Conservation (phyloP, 1,140 invertebrate species). For the Hypsibius dujardini region DNA sequence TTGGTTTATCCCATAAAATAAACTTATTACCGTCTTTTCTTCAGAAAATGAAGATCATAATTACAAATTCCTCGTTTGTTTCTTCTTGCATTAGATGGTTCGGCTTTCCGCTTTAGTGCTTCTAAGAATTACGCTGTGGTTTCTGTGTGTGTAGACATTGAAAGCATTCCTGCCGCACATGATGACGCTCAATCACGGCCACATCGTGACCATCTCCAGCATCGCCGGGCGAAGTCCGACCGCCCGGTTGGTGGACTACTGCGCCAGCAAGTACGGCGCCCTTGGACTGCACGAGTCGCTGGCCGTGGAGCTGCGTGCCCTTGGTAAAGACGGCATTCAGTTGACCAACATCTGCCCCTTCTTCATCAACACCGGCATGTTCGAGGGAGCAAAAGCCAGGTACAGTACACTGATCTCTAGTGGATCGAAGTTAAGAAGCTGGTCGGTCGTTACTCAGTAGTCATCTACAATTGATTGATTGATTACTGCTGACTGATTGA, state of each 20-base stretch:
- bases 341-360: slow-evolving; percentile 80
- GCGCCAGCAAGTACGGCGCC: slow-evolving; percentile 78
- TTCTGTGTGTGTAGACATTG: slow-evolving; percentile 34
- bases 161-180: slow-evolving; percentile 63
- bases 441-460: too few species aligned
- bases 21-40: too few species aligned
- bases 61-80: too few species aligned
- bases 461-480: too few species aligned
- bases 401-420: slow-evolving; percentile 26
- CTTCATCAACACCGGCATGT: slow-evolving; percentile 90
- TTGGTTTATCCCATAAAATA: too few species aligned
- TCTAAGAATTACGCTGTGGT: slow-evolving; percentile 15
- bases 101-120: too few species aligned
- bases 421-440: too few species aligned
- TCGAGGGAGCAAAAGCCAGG: slow-evolving; percentile 62
- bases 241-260: slow-evolving; percentile 77
- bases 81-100: too few species aligned
- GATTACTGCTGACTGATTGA: too few species aligned
- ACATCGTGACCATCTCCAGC: slow-evolving; percentile 84
- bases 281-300: slow-evolving; percentile 79
- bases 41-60: too few species aligned
- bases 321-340: slow-evolving; percentile 51
- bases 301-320: slow-evolving; percentile 43
- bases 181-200: slow-evolving; percentile 56
- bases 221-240: slow-evolving; percentile 67